These are phyloP conservation scores for Ellobius talpinus DNA, from an alignment of 2,113 vertebrate species.

Conservation along the genomic window DNA sequence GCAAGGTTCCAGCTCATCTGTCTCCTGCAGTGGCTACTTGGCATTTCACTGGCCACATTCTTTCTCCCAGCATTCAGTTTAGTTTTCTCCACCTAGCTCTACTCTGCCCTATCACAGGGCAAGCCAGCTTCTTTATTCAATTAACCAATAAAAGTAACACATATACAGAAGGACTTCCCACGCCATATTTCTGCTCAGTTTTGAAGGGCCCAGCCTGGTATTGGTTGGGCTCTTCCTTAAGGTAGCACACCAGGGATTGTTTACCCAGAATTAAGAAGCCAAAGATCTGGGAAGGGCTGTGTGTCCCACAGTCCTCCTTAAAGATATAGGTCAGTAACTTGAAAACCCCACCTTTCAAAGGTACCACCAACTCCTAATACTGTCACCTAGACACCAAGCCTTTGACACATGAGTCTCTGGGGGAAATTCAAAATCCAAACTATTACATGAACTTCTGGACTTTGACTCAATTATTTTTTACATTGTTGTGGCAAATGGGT, in stretches of 20 bases:
- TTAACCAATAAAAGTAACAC: too few species aligned
- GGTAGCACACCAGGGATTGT: not conserved
- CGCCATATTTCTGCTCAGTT: not conserved
- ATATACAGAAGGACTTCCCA: too few species aligned
- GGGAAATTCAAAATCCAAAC: not conserved
- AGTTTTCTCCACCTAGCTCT: too few species aligned
- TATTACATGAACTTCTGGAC: not conserved
- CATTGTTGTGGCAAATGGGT: not conserved
- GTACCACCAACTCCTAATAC: not conserved
- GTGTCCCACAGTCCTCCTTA: not conserved
- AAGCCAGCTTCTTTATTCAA: too few species aligned
- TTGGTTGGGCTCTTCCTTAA: not conserved
- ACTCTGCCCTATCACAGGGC: too few species aligned
- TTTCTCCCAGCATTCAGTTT: too few species aligned
- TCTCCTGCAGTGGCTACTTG: too few species aligned
- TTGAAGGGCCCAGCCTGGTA: not conserved
- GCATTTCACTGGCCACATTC: too few species aligned
- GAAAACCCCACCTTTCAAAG: not conserved
- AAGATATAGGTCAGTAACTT: not conserved
- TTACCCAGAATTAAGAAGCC: not conserved
- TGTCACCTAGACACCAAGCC: not conserved
- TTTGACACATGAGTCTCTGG: not conserved
- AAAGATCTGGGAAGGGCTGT: not conserved
- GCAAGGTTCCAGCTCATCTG: too few species aligned
- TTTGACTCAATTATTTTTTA: not conserved